A percentile compares a stretch with the other conserved stretches of the same genome.
Evolutionary conservation across 2,888 invertebrate genomes (phyloP).

Genomic region (Omphaloscelis lunosa): DNA sequence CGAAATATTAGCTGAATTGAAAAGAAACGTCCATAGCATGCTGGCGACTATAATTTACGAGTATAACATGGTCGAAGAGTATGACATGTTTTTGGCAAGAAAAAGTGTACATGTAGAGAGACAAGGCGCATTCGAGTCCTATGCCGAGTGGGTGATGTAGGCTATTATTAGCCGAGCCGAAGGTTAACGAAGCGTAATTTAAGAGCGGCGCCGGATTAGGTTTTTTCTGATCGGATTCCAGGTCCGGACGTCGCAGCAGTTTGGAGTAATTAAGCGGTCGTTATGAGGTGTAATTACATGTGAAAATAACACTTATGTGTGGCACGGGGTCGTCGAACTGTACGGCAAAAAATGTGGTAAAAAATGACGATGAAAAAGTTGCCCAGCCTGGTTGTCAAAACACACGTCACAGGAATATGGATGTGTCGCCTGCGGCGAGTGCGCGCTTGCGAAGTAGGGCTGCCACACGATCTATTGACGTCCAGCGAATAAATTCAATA

Average conservation of each 20-base stretch:
- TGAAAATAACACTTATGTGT: slow-evolving; percentile 82
- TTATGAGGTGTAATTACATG: slow-evolving; percentile 86
- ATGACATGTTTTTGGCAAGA: slow-evolving; percentile 85
- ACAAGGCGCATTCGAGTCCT: slow-evolving; percentile 73
- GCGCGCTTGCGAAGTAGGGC: slow-evolving; percentile 69
- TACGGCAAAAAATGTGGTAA: slow-evolving; percentile 76
- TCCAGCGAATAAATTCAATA: slow-evolving; percentile 1
- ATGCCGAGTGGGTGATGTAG: slow-evolving; percentile 68
- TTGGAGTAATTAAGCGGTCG: slow-evolving; percentile 87
- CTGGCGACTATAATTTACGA: slow-evolving; percentile 62
- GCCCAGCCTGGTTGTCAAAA: slow-evolving; percentile 84
- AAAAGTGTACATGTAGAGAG: slow-evolving; percentile 80
- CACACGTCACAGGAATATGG: slow-evolving; percentile 88
- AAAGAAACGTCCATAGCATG: slow-evolving; percentile 51
- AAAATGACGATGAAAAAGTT: slow-evolving; percentile 79
- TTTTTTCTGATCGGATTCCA: slow-evolving; percentile 80
- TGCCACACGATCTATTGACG: slow-evolving; percentile 54
- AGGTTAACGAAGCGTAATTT: slow-evolving; percentile 83
- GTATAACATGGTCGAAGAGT: slow-evolving; percentile 67
- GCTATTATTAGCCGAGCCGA: slow-evolving; percentile 76
- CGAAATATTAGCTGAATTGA: slow-evolving; percentile 57
- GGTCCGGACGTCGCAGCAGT: slow-evolving; percentile 80
- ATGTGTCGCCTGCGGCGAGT: slow-evolving; percentile 84
- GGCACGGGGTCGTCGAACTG: slow-evolving; percentile 81
- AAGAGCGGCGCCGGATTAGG: slow-evolving; percentile 81